Base-by-base conservation (phyloP, 30 jellyfish, hydroid and myxozoan genomes). In the Pelagia noctiluca region DNA sequence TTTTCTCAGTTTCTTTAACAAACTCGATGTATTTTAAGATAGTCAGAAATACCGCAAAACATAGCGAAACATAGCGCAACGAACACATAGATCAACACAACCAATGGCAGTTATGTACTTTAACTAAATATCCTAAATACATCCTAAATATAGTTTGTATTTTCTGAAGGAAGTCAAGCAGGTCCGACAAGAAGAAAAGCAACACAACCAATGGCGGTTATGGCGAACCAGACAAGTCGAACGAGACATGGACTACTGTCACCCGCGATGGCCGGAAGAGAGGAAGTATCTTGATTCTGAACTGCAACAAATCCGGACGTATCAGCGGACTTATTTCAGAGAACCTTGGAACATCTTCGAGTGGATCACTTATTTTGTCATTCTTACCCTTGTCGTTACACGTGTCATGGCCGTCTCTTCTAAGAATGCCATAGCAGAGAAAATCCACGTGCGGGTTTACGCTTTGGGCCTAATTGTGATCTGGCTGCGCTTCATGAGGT, bases 181-280 rank as follows among this genome's bases (percentile, higher is more conserved):
- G 75, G 91, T 95, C 3, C 95, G 99, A 1, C 70, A 24, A 32
- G 95, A 96, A 50, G 99, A 95, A 72, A 84, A 79, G 75, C 83
- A 28, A 19, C 97, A 95, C 86, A 95, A 95, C 67, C 77, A 76
- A 72, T 95, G 99, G 99, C 94, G 99, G 0, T 90, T 69, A 38
- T 95, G 99, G 99, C 89, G 99, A 23, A 95, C 97, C 22, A 71
- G 97, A 28, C 99, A 95, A 26, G 99, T 95, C 31, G 99, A 95
- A 63, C 72, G 94, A 74, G 99, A 95, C 72, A 72, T 88, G 32
- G 97, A 84, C 24, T 95, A 73, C 38, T 95, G 99, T 80, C 99
- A 95, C 69, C 97, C 97, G 48, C 78, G 99, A 35, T 95, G 99
- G 99, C 99, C 99, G 1, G 99, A 95, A 71, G 99, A 95, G 52